Evolutionary conservation across 2,113 vertebrate species (phyloP).

Genomic region (Amphilophus citrinellus): DNA sequence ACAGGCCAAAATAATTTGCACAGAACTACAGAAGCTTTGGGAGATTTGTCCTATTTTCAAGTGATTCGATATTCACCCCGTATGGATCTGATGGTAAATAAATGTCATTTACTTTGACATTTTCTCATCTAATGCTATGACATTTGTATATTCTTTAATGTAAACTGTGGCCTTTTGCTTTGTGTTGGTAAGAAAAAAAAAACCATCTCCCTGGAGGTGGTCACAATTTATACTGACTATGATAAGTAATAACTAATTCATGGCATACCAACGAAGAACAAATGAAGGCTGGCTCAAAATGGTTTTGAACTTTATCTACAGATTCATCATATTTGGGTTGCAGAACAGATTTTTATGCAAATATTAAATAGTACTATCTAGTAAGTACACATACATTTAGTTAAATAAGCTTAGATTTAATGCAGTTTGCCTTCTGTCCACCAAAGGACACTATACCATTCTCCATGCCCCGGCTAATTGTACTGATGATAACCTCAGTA

Average conservation of each 20-base stretch:
- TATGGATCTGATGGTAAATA: background rate
- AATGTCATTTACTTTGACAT: background rate
- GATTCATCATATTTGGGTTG: no score
- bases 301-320: no score
- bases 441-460: background rate
- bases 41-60: fast-evolving
- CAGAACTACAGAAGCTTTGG: background rate
- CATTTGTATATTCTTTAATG: background rate
- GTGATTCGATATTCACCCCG: background rate
- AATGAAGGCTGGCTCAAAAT: background rate
- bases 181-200: background rate
- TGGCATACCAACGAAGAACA: background rate
- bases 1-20: background rate
- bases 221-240: no score
- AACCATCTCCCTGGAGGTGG: no score
- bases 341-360: no score
- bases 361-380: no score
- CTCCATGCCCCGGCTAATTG: background rate
- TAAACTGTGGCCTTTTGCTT: background rate
- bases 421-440: background rate
- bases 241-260: no score
- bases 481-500: no score
- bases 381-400: no score
- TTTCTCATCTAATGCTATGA: background rate
- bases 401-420: no score